phyloP scores from a whole-genome alignment of 1,140 invertebrate genomes.

The Mactra quadrangularis region DNA sequence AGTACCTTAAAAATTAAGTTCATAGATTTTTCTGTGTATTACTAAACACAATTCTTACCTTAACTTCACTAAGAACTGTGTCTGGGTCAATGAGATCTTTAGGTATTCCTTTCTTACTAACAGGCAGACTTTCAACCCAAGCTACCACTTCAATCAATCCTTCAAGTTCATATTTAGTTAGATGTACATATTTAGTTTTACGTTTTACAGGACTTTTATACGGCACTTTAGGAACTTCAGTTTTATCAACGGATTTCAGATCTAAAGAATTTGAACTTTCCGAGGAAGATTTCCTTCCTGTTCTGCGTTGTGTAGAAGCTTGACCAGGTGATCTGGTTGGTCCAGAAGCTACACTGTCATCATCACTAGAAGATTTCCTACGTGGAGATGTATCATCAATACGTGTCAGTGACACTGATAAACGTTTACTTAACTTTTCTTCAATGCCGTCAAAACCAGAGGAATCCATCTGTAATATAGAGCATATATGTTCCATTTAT shows the following conservation, averaged over 20 bases:
- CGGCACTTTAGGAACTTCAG: constrained; percentile 35
- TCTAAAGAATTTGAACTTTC: constrained; percentile 71
- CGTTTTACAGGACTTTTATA: constrained; percentile 47
- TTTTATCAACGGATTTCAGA: constrained; percentile 63
- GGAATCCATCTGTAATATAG: no score
- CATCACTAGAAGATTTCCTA: constrained; percentile 66
- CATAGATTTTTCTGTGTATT: no score
- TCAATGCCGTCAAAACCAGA: constrained; percentile 25
- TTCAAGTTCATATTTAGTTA: constrained; percentile 90
- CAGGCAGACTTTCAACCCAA: constrained; percentile 91
- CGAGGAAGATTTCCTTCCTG: constrained; percentile 64
- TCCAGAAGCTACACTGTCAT: constrained; percentile 64
- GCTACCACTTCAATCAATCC: constrained; percentile 92
- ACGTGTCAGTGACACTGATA: constrained; percentile 67
- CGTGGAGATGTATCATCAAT: constrained; percentile 70
- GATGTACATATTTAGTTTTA: constrained; percentile 74
- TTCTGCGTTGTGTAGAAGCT: constrained; percentile 42
- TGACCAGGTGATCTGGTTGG: constrained; percentile 55
- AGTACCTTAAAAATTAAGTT: background rate
- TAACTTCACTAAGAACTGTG: constrained; percentile 93
- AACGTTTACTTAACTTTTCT: constrained; percentile 49
- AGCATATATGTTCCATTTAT: no score
- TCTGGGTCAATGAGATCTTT: constrained; percentile 95
- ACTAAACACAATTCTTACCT: constrained; percentile 72
- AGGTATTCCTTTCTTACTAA: constrained; percentile 95